Conservation (phyloP, 2,113 vertebrate species). For the Motacilla tschutschensis region DNA sequence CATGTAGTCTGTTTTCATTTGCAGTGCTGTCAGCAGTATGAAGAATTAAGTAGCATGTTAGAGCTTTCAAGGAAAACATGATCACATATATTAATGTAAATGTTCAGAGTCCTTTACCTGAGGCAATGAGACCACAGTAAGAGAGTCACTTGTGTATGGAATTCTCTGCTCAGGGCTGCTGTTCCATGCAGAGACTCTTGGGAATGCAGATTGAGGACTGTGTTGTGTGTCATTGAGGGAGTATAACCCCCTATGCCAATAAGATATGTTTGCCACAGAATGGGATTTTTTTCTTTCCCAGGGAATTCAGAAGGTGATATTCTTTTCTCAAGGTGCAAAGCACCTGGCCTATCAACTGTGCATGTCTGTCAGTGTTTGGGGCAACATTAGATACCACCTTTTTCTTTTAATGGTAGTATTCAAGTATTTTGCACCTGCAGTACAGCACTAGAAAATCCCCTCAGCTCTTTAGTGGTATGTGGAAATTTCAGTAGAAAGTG, state of each 20-base stretch:
- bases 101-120: not conserved
- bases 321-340: not conserved
- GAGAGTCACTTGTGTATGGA: not conserved
- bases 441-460: not conserved
- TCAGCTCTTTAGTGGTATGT: not conserved
- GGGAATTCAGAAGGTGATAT: not conserved
- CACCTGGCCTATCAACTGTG: rapidly evolving
- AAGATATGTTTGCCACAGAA: not conserved
- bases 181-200: not conserved
- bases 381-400: not conserved
- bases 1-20: not conserved
- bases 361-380: not conserved
- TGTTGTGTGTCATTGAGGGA: not conserved
- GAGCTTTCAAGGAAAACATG: not conserved
- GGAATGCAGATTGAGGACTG: not conserved
- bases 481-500: not conserved
- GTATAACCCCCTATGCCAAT: not conserved
- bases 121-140: not conserved
- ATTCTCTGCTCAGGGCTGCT: not conserved
- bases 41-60: not conserved
- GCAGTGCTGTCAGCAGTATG: not conserved
- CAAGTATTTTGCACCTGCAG: not conserved
- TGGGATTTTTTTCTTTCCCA: not conserved
- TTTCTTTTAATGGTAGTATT: not conserved
- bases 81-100: not conserved